Evolutionary conservation across 2,888 invertebrate species (phyloP).

Genomic region (Volucella inanis): DNA sequence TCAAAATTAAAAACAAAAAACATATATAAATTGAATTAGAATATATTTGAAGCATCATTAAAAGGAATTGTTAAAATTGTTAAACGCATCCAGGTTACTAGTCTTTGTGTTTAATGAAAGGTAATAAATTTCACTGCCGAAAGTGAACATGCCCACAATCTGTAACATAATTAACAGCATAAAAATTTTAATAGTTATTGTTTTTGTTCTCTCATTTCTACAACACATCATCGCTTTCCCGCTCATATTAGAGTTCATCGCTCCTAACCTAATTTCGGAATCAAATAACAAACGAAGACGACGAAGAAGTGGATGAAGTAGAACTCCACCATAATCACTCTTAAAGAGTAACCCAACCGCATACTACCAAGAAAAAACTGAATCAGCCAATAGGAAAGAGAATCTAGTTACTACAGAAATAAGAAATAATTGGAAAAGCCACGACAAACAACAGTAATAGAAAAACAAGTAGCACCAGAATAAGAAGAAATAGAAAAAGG

Average conservation of each 20-base stretch:
- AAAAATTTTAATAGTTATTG: constrained; percentile 20
- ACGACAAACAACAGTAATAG: constrained; percentile 46
- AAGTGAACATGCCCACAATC: constrained; percentile 20
- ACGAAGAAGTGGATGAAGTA: constrained; percentile 52
- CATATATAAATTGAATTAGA: too few species aligned
- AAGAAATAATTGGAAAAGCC: constrained; percentile 58
- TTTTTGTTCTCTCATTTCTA: constrained; percentile 1
- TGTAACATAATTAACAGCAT: not conserved
- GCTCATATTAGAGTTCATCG: constrained; percentile 79
- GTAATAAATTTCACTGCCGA: constrained; percentile 27
- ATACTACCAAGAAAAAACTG: constrained; percentile 36
- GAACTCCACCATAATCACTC: constrained; percentile 44
- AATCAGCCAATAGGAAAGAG: constrained; percentile 48
- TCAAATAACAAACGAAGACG: constrained; percentile 77
- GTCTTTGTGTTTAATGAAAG: not conserved
- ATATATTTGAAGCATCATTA: too few species aligned
- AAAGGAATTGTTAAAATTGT: not conserved
- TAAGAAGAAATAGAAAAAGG: constrained; percentile 29
- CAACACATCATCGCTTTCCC: constrained; percentile 53
- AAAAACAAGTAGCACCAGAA: constrained; percentile 43
- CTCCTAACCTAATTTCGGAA: constrained; percentile 82
- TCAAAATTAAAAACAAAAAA: too few species aligned
- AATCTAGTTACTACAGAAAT: constrained; percentile 50
- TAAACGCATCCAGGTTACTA: not conserved
- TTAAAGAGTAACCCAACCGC: constrained; percentile 58